Base-by-base conservation (phyloP, 1,140 invertebrate species). In the Schlechtendalia chinensis region DNA sequence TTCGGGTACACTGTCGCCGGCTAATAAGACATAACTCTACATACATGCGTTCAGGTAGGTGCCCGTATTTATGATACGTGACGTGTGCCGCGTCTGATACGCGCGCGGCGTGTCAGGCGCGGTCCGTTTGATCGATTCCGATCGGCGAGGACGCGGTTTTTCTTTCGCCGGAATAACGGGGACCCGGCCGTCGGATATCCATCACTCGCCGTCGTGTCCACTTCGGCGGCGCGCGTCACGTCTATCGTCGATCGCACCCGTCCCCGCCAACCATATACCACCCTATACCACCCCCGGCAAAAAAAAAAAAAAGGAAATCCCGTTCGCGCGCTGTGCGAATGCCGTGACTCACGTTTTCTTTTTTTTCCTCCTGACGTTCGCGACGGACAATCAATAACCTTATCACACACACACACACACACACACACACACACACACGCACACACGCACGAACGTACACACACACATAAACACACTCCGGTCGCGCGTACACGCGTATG, bases 321-420 rank as follows among this genome's bases (percentile, higher is more conserved):
- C 63, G n/a, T 14, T 12, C n/a, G 1, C 32, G 65, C 19, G 11
- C 27, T 14, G 50, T 53, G n/a, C n/a, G n/a, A 39, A 39, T 8
- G 32, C 39, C 67, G 67, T 61, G 58, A 63, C 58, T 79, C 75
- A 79, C 75, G 58, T 63, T 79, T 63, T 63, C 14, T 63, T 79
- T 63, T 63, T n/a, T 17, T 8, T 17, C 17, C 24, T 12, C 27
- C 16, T 29, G 17, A 24, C 69, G 47, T 29, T 10, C n/a, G 17
- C 45, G 22, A 54, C 24, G 69, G 17, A 53, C 39, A 79, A 79
- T 79, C 75, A 79, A 79, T 79, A 79, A 59, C 58, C 19, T 79
- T 79, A 79, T 79, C 75, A 63, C 32, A 27, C 17, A 22, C 22
- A 29, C 74, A 45, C 56, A 45, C n/a, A n/a, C n/a, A n/a, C n/a